phyloP scores from a whole-genome alignment of 2,888 invertebrate species.

The Euzetes globulus region DNA sequence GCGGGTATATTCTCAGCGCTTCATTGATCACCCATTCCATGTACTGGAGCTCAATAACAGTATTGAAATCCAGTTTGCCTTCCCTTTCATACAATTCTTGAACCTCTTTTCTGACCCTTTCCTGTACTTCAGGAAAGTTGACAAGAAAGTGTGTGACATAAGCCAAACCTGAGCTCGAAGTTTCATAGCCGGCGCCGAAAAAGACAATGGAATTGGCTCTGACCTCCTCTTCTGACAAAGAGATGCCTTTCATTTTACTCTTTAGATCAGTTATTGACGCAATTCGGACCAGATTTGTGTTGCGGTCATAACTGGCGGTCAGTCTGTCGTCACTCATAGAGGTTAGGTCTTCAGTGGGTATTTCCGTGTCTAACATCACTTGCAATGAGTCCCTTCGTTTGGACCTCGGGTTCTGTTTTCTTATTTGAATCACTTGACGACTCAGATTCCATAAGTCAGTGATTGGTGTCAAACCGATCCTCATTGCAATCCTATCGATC shows the following conservation, averaged over 20 bases:
- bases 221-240: constrained; percentile 30
- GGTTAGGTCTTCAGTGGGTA: neutral
- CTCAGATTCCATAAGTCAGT: neutral
- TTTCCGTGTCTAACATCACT: constrained; percentile 37
- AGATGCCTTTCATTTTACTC: neutral
- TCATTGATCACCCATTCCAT: constrained; percentile 40
- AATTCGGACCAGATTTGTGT: neutral
- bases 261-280: neutral
- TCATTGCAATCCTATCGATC: neutral
- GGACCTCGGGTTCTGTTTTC: neutral
- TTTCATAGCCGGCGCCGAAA: constrained; percentile 50
- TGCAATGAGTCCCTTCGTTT: constrained; percentile 38
- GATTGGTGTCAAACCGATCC: neutral
- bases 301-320: neutral
- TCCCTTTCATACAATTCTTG: constrained; percentile 18
- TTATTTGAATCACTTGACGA: constrained; percentile 13
- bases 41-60: constrained; percentile 37
- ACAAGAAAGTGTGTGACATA: constrained; percentile 38
- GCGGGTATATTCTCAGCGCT: constrained; percentile 40
- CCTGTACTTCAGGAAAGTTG: constrained; percentile 38
- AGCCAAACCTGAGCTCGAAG: constrained; percentile 45
- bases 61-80: constrained; percentile 38
- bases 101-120: constrained; percentile 38
- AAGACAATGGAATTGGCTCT: constrained; percentile 29
- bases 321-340: neutral